Evolutionary conservation across 2,797 vertebrate genomes (phyloP), one percentile per base, ranked within the genome.

Genomic region (Phoebastria nigripes): DNA sequence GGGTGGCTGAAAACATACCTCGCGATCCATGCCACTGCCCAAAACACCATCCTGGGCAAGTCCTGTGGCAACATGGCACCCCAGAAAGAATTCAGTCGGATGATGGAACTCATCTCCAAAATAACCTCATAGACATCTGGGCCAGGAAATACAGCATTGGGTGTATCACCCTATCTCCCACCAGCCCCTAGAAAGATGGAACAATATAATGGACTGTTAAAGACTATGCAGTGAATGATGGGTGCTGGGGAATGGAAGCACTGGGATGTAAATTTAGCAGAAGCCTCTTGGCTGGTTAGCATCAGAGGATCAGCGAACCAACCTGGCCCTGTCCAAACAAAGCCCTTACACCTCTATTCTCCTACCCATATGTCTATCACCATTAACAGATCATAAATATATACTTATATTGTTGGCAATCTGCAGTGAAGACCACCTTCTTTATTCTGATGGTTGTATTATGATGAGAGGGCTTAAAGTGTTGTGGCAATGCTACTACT

Each of bases 11-110:
- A 87, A 87, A 35, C 6, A 37, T 20, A 31, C 4, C 4, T 42
- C 4, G 1, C 0, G 2, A 42, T 51, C 26, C 26, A 31, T 47
- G 3, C 10, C 9, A 6, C 35, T 65, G 33, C 39, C n/a, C 8
- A 15, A 46, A 93, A 47, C 3, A 49, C 8, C 19, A 41, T 22
- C 33, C 29, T 31, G 20, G 2, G 3, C 20, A 46, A 74, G 17
- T 41, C 33, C n/a, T 70, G 6, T 52, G 24, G 22, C 39, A 69
- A 39, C 8, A 15, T 11, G n/a, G 5, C 8, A 28, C 12, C 33
- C 5, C 5, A 31, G 51, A 29, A 87, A 49, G 16, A 41, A 35
- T 9, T 10, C 11, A 49, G 21, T 55, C 35, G 26, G 25, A 35
- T 14, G 5, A 55, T 26, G 17, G 26, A 31, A 63, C 11, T 72